Conservation (phyloP, 2,888 invertebrate genomes). For the Polydrusus pterygomalis region DNA sequence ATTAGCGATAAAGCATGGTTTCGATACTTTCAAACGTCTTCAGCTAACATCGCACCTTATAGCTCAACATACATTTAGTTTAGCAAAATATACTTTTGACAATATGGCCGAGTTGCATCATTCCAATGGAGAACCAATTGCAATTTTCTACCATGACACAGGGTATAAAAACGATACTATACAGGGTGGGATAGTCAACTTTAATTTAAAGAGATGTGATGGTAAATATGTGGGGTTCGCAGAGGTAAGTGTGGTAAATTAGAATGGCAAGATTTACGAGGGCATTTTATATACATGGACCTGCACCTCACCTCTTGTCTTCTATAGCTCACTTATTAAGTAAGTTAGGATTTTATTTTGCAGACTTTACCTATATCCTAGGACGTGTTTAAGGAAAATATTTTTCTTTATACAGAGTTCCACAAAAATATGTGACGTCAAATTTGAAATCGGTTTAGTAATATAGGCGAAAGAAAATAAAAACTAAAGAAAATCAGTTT, state of each 20-base stretch:
- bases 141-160: constrained; percentile 83
- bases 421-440: too few species aligned
- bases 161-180: constrained; percentile 76
- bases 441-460: too few species aligned
- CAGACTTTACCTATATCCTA: too few species aligned
- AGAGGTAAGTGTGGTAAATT: constrained; percentile 76
- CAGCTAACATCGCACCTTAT: constrained; percentile 80
- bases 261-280: too few species aligned
- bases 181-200: constrained; percentile 93
- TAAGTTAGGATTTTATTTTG: too few species aligned
- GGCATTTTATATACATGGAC: too few species aligned
- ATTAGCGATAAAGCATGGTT: constrained; percentile 86
- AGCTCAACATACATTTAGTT: constrained; percentile 82
- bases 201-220: constrained; percentile 87
- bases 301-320: too few species aligned
- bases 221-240: constrained; percentile 90
- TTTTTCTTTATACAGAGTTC: too few species aligned
- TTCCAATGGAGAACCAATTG: constrained; percentile 81
- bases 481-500: too few species aligned
- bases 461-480: too few species aligned
- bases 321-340: too few species aligned
- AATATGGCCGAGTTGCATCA: constrained; percentile 80
- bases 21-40: constrained; percentile 81
- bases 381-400: too few species aligned
- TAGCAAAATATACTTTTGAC: constrained; percentile 84